Evolutionary conservation across 2,888 invertebrate species (phyloP).

Genomic region (Epinotia ramella): DNA sequence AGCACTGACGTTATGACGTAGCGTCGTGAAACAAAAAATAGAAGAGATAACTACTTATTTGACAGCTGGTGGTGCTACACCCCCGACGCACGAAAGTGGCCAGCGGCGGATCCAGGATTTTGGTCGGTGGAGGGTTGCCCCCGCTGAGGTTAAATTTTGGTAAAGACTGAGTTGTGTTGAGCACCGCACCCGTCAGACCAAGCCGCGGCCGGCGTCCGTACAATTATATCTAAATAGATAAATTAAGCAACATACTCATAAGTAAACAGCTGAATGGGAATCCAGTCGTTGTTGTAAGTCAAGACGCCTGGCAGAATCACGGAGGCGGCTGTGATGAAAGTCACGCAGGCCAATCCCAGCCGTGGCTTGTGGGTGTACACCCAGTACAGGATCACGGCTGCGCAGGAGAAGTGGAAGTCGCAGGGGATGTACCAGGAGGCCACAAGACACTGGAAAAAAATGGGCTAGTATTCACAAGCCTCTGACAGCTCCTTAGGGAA

Average conservation of each 20-base stretch:
- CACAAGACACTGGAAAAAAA: slow-evolving; percentile 85
- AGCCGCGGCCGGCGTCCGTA: not conserved
- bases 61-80: no score
- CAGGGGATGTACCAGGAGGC: slow-evolving; percentile 89
- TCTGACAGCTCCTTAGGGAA: no score
- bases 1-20: no score
- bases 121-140: no score
- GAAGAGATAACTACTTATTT: no score
- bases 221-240: not conserved
- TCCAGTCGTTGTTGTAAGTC: slow-evolving; percentile 78
- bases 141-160: no score
- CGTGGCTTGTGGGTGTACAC: slow-evolving; percentile 72
- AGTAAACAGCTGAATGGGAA: slow-evolving; percentile 84
- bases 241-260: slow-evolving; percentile 75
- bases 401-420: slow-evolving; percentile 88
- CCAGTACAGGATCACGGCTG: slow-evolving; percentile 80
- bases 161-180: not conserved
- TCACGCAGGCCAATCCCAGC: slow-evolving; percentile 69
- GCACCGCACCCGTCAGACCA: not conserved
- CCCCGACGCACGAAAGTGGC: no score
- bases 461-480: not conserved
- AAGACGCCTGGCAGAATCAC: slow-evolving; percentile 81
- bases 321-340: slow-evolving; percentile 68
- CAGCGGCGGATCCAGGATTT: no score
- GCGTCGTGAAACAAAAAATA: no score